Conservation (phyloP, 2,888 invertebrate genomes). For the Cacoxenus indagator region DNA sequence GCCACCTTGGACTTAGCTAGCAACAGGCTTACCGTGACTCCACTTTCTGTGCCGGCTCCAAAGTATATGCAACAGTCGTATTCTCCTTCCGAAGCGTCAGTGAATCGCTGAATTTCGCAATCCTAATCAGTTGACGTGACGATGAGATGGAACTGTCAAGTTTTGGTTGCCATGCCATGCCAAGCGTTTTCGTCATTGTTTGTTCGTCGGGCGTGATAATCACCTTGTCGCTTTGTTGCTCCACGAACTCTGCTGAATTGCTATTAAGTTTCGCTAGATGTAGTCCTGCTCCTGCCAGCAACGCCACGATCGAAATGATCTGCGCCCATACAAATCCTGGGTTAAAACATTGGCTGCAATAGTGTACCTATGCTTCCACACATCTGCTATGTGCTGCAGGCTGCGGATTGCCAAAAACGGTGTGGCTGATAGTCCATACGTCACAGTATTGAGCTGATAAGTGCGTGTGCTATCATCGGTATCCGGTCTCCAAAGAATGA, state of each 20-base stretch:
- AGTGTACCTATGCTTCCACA: neutral
- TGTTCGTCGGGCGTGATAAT: neutral
- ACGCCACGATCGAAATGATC: neutral
- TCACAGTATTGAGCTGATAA: neutral
- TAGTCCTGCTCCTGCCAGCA: neutral
- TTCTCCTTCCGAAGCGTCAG: neutral
- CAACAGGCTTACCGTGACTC: neutral
- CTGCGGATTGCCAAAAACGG: neutral
- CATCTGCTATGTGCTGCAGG: neutral
- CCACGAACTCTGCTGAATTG: no score
- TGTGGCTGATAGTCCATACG: neutral
- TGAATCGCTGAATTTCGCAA: neutral
- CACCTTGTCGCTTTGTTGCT: neutral
- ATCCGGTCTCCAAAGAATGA: neutral
- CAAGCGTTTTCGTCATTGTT: neutral
- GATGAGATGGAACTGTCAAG: neutral
- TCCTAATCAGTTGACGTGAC: neutral
- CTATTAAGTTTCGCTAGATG: neutral
- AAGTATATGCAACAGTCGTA: neutral
- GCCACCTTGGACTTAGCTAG: neutral
- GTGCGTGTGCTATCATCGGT: neutral
- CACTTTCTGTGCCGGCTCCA: neutral
- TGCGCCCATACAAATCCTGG: no score
- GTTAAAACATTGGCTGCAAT: neutral
- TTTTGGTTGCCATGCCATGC: conserved; percentile 11